phyloP scores from a whole-genome alignment of 2,888 invertebrate species.

The Caenorhabditis japonica region DNA sequence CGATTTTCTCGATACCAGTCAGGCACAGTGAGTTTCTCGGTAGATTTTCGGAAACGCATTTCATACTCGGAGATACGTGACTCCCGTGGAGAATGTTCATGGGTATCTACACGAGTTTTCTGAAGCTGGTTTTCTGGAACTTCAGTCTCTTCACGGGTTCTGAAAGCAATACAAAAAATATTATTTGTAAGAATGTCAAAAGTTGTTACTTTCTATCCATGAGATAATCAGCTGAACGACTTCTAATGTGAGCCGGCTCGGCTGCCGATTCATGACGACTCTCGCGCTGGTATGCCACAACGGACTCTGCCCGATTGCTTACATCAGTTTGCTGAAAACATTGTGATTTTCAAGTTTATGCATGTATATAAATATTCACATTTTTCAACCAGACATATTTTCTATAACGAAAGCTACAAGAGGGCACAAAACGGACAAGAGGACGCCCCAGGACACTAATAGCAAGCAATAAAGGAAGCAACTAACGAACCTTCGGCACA shows the following conservation, averaged over 20 bases:
- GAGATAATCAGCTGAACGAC: constrained; percentile 76
- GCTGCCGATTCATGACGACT: constrained; percentile 65
- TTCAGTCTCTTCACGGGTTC: constrained; percentile 74
- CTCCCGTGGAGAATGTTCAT: constrained; percentile 38
- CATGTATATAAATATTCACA: background rate
- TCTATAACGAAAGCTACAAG: background rate
- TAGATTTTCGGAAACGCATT: constrained; percentile 75
- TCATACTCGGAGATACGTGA: constrained; percentile 74
- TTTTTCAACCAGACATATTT: background rate
- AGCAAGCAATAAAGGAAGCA: constrained; percentile 18
- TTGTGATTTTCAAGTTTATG: background rate
- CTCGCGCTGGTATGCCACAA: constrained; percentile 63
- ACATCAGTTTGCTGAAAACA: constrained; percentile 50
- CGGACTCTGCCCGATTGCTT: constrained; percentile 61
- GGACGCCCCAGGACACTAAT: constrained; percentile 6
- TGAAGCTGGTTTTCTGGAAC: constrained; percentile 77
- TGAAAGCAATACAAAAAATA: constrained; percentile 43
- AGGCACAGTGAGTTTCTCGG: constrained; percentile 75
- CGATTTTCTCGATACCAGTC: constrained; percentile 75
- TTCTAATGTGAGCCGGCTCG: constrained; percentile 71
- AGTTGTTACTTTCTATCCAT: constrained; percentile 70
- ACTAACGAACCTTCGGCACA: constrained; percentile 45
- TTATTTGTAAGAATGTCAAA: background rate
- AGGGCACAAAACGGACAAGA: background rate
- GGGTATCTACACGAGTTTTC: constrained; percentile 70